These are phyloP conservation scores for Probosciger aterrimus DNA, from an alignment of 2,113 vertebrate genomes.

Conservation along the genomic window DNA sequence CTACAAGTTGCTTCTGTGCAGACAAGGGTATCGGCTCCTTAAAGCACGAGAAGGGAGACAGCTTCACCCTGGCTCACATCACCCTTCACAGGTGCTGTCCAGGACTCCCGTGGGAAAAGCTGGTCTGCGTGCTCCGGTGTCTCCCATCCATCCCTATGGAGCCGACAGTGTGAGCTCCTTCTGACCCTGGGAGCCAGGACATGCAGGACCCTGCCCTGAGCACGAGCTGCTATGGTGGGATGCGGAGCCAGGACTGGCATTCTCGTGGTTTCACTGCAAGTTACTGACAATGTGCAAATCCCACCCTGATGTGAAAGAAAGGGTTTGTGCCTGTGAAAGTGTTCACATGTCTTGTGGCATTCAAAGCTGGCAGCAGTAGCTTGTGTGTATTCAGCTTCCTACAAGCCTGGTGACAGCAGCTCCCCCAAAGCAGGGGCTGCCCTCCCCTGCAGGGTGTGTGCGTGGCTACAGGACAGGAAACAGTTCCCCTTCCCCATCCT, in stretches of 20 bases:
- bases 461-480: not conserved
- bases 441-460: not conserved
- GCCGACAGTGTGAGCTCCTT: accelerated
- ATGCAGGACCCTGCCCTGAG: not conserved
- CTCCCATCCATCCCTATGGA: not conserved
- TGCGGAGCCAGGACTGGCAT: not conserved
- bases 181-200: accelerated
- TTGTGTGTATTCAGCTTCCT: not conserved
- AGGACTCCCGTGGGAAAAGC: accelerated
- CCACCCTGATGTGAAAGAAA: not conserved
- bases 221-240: not conserved
- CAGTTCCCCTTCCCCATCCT: not conserved
- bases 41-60: not conserved
- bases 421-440: accelerated
- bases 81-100: accelerated
- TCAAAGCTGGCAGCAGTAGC: not conserved
- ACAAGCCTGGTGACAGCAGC: not conserved
- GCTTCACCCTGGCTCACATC: not conserved
- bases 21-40: not conserved
- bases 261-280: not conserved
- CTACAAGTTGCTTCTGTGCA: not conserved
- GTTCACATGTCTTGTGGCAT: accelerated
- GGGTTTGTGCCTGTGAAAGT: not conserved
- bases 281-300: not conserved
- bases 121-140: accelerated